Evolutionary conservation across 2,888 invertebrate species (phyloP), one percentile per base, ranked within the genome.

Genomic region (Tyria jacobaeae): DNA sequence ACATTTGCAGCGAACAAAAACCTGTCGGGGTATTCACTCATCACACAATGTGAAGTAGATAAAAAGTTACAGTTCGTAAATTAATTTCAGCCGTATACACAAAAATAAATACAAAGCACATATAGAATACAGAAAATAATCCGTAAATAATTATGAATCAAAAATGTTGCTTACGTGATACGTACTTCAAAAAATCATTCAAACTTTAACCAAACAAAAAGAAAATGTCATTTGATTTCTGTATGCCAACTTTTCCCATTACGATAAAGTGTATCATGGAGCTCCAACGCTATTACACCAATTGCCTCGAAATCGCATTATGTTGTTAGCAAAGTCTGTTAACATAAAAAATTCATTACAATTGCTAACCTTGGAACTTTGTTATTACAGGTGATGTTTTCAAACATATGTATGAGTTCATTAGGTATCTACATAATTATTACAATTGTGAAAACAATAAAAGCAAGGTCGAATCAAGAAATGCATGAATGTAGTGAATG

Each of bases 281-380:
- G 62, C 62, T 66, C 54, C 57, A 37, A 10, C 55, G 51, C 53
- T 27, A 66, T 68, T 68, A 70, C 41, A 51, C 55, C 60, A 39
- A 77, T 64, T 68, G 58, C 47, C 48, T 68, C 48, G 3, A 57
- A 61, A 67, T 62, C 41, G 50, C 53, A 68, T 64, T 73, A 52
- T 39, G 55, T 51, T 55, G 53, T 56, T 61, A 55, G 37, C 17
- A 49, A 57, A 71, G 53, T 50, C 50, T 41, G 55, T 59, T 39
- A 54, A 53, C 62, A 75, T 68, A 61, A 75, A 68, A 74, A 60
- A 62, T 54, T 64, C 63, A 74, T 77, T 51, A 63, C 35, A 57
- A 65, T 41, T 57, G 14, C n/a, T 31, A 61, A 60, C 65, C 62
- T 66, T 64, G 57, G 9, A 68, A 64, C 48, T 62, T 65, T 51